Evolutionary conservation across 2,797 vertebrate genomes (phyloP), one percentile per base, ranked within the genome.

Genomic region (Tiaroga cobitis): DNA sequence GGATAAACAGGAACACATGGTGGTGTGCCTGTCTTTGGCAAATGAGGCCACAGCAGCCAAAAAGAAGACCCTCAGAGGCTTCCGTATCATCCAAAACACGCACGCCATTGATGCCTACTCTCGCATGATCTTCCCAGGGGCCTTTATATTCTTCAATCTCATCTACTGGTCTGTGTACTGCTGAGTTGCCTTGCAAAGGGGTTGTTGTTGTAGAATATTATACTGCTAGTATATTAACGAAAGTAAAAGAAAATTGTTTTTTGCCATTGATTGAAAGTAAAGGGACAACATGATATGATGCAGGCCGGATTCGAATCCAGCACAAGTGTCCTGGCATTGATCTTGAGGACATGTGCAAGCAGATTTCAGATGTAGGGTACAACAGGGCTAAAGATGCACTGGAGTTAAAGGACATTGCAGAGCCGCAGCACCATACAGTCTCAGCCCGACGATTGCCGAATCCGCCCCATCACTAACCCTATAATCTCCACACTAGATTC

Each of bases 141-240:
- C 96, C 34, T 99, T 97, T 89, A 97, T 98, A 92, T 94, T 98
- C 93, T 99, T 99, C 91, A 99, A 99, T 92, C 95, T 99, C 86
- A 96, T 99, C 93, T 99, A 99, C 89, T 99, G 98, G 98, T 97
- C 95, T 85, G 96, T 97, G 65, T 98, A 98, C 94, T 97, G 96
- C 92, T 99, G 93, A 94, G 29, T 56, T 24, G 34, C 67, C 79
- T 54, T 46, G 54, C 26, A 39, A 39, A 18, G 24, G 26, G 75
- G 37, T 69, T 39, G 59, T 56, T 29, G 54, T 61, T 21, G 41
- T 69, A 46, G 56, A 11, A 24, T 73, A 43, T 72, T 56, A 19
- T 54, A 76, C 29, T 51, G 32, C 51, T 16, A n/a, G 13, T 73
- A 51, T 59, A 26, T 77, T 77, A 59, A 59, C 32, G 8, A 39